Conservation (phyloP, 2,888 invertebrate species). For the Plagodis dolabraria region DNA sequence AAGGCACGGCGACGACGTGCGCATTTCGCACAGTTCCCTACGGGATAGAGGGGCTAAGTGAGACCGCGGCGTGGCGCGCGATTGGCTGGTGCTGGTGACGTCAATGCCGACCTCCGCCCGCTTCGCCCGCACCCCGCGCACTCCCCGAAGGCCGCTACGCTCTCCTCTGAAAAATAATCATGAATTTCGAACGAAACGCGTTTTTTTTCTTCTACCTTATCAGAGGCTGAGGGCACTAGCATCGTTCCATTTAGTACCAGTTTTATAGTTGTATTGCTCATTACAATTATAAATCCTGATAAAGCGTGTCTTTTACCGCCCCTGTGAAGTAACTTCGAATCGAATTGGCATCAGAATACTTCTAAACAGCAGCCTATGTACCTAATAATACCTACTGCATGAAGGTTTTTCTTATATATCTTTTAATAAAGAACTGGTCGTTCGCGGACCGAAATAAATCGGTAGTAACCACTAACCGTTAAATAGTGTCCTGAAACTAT, state of each 20-base stretch:
- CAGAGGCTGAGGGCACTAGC: conserved; percentile 41
- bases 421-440: too few species aligned
- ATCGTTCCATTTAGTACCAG: conserved; percentile 43
- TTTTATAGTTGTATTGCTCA: too few species aligned
- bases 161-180: conserved; percentile 78
- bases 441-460: too few species aligned
- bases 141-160: conserved; percentile 70
- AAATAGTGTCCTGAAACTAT: too few species aligned
- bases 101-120: conserved; percentile 80
- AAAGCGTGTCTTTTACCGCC: too few species aligned
- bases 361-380: too few species aligned
- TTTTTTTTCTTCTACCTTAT: conserved; percentile 45
- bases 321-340: too few species aligned
- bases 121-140: conserved; percentile 53
- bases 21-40: conserved; percentile 52
- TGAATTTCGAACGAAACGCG: conserved; percentile 67
- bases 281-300: too few species aligned
- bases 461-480: too few species aligned
- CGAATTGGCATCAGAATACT: too few species aligned
- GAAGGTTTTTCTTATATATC: too few species aligned
- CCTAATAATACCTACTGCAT: too few species aligned
- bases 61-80: conserved; percentile 59
- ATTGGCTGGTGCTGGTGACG: conserved; percentile 78
- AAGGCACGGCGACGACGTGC: conserved; percentile 39
- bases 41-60: conserved; percentile 67